Base-by-base conservation (phyloP, 2,113 vertebrate genomes). In the Sebastes schlegelii region DNA sequence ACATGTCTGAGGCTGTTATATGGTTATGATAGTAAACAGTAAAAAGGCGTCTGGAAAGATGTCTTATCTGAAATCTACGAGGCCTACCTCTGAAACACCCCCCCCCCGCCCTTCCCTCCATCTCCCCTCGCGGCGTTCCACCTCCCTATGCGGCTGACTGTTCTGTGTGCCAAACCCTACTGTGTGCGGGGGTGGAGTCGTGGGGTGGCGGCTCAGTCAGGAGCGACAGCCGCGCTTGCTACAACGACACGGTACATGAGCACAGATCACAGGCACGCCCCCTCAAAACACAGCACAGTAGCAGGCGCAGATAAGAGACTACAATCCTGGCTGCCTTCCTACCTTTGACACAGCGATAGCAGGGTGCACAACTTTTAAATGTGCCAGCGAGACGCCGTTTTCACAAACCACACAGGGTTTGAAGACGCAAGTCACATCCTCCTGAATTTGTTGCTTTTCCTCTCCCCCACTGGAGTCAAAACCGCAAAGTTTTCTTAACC, bases 11-110 rank as follows among this genome's bases (percentile, higher is more conserved):
- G 88, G 91, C 89, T 86, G 93, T 92, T 93, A 81, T 91, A 91
- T 91, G 93, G 93, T 93, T 93, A 68, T 90, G 91, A 93, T 92
- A 91, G 92, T 93, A 91, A 93, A 94, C 92, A 93, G 89, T 84
- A 77, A 89, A 66, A 68, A 93, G 91, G 89, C 89, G 87, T 93
- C 93, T 91, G 91, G 87, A 91, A 88, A 91, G 89, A 93, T 72
- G 88, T 85, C 86, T 92, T 94, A 94, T 94, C 93, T 93, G 54
- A 82, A 88, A 92, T 92, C 92, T 92, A 86, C 85, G 64, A 92
- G 81, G 81, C 86, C 92, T 88, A 90, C 91, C 92, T 93, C 88
- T 88, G 72, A 86, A 86, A 64, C 75, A 13, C 79, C 88, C 84
- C 72, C 83, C 79, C n/a, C n/a, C n/a, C n/a, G n/a, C n/a, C n/a